Base-by-base conservation (phyloP, 2,113 vertebrate genomes). In the Carassius gibelio region DNA sequence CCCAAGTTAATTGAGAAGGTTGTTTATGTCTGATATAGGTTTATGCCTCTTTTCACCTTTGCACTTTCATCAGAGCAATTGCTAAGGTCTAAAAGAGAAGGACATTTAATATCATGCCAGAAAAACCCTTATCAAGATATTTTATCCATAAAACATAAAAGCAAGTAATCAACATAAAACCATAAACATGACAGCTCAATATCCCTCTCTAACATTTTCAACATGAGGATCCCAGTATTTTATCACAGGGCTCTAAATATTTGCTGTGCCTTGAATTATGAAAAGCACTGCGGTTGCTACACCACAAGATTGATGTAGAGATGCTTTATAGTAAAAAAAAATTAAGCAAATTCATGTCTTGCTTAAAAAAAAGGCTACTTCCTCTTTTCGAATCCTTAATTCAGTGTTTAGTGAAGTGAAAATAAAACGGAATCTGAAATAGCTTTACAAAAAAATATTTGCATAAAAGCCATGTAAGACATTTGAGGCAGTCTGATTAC, bases 341-440 rank as follows among this genome's bases (percentile, higher is more conserved):
- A 30, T 30, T 30, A 30, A 30, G 30, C 30, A 30, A 30, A 30
- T 7, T 52, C 9, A 42, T 0, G 1, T 8, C 14, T 52, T 50
- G 36, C 26, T 26, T 30, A 14, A 55, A 36, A 45, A 38, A 68
- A 36, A 26, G n/a, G 3, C 36, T 34, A 59, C 34, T 87, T 83
- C 85, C 52, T 83, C 81, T 83, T 86, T 72, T 83, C 50, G 7
- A 62, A 50, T 62, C 74, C 34, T 11, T 69, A 83, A n/a, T 23
- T 50, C 6, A 19, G 17, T 52, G 23, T 19, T 34, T 52, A 34
- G 80, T 81, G 45, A 52, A 69, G 80, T 3, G 5, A 26, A 81
- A 21, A 13, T 10, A 68, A 36, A 13, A 19, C 8, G 1, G 8
- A 50, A 10, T 52, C 42, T 50, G 9, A 81, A 68, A 69, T 81